Base-by-base conservation (phyloP, 1,140 invertebrate genomes). In the Idris sp. region DNA sequence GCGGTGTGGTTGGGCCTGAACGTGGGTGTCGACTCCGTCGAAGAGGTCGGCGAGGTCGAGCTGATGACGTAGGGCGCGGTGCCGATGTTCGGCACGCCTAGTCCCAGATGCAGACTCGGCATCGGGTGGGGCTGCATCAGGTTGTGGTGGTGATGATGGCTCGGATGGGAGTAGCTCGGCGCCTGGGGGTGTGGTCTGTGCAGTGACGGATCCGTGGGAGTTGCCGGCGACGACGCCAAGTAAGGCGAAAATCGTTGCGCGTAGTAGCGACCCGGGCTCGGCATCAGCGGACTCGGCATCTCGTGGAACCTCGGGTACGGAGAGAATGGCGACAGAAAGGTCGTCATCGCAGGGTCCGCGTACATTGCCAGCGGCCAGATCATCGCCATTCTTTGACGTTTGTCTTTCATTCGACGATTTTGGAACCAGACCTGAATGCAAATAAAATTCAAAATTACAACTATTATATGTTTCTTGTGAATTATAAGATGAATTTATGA, bases 321-420 rank as follows among this genome's bases (percentile, higher is more conserved):
- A 6, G 89, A 43, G 1, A 86, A 81, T 0, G 94, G 93, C 78
- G 97, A 95, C 0, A 97, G 89, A 4, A 98, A 89, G n/a, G 95
- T 95, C 0, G 96, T 96, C 62, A 98, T 91, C 0, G 95, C 91
- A 2, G 96, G 96, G 79, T 98, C 97, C 1, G 94, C 92, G 87
- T 97, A 98, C 16, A 98, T 95, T 0, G 95, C 93, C 83, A 98
- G 97, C 0, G 97, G 97, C 97, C 97, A 98, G 0, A 95, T 92
- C 41, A 98, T 91, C 0, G 97, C 95, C 86, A 98, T 93, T 5
- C 96, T 87, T 83, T 99, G 97, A 0, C 97, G 90, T 79, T 99
- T 99, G 87, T 99, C 97, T 83, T 99, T 99, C 98, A 99, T 99
- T n/a, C 98, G 90, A 8, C 98, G 91, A 80, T 99, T 99, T 91